Percentiles rank a stretch among this genome's conserved stretches.
Evolutionary conservation across 2,113 vertebrate genomes (phyloP).

Genomic region (Lates calcarifer): DNA sequence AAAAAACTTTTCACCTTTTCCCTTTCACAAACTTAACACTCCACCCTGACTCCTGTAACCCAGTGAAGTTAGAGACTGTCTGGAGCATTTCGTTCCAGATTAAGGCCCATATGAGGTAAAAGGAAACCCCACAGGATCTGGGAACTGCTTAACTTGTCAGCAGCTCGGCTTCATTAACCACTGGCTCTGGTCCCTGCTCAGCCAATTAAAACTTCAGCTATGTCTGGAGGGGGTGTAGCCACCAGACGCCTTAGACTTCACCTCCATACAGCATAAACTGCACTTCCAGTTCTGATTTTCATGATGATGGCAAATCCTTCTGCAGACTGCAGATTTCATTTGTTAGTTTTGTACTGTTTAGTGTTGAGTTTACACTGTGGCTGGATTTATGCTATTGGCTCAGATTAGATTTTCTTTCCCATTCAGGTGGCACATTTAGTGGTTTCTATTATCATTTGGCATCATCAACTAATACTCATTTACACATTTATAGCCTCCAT

Average conservation of each 20-base stretch:
- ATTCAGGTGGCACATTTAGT: background rate
- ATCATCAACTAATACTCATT: slow-evolving; percentile 1
- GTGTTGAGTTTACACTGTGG: slow-evolving; percentile 25
- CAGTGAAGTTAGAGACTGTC: slow-evolving; percentile 22
- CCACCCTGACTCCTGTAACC: slow-evolving; percentile 1
- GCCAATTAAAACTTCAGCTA: slow-evolving; percentile 44
- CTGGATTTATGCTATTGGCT: slow-evolving; percentile 28
- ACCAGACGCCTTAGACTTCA: slow-evolving; percentile 69
- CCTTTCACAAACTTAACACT: slow-evolving; percentile 3
- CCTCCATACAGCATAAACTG: slow-evolving; percentile 28
- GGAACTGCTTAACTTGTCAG: slow-evolving; percentile 35
- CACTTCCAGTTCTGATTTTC: slow-evolving; percentile 30
- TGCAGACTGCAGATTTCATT: slow-evolving; percentile 28
- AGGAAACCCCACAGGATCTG: slow-evolving; percentile 26
- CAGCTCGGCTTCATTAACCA: slow-evolving; percentile 57
- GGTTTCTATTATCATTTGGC: background rate
- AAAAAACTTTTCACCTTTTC: slow-evolving; percentile 3
- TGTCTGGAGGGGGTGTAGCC: slow-evolving; percentile 45
- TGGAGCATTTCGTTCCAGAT: slow-evolving; percentile 19
- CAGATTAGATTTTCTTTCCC: slow-evolving; percentile 2
- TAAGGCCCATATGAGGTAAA: slow-evolving; percentile 23
- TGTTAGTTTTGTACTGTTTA: slow-evolving; percentile 18
- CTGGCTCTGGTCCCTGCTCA: slow-evolving; percentile 38
- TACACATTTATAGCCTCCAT: slow-evolving; percentile 13
- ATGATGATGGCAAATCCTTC: background rate